Conservation (phyloP, 2,888 invertebrate genomes). For the Drosophila helvetica region DNA sequence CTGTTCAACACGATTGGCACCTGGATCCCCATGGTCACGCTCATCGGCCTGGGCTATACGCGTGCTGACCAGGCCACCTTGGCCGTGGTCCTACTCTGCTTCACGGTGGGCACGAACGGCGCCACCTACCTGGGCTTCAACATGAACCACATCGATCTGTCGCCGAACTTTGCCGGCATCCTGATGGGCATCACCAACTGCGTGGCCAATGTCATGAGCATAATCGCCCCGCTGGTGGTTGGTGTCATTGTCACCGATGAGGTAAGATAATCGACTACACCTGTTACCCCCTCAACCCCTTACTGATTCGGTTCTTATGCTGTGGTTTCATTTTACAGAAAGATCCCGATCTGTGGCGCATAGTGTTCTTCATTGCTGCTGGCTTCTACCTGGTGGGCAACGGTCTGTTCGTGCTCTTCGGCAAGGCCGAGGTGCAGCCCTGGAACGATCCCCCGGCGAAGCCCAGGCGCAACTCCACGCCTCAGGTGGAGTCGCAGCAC, state of each 20-base stretch:
- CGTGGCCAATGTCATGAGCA: constrained; percentile 90
- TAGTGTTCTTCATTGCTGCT: constrained; percentile 90
- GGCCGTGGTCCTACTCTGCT: constrained; percentile 88
- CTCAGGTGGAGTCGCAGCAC: constrained; percentile 80
- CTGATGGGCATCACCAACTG: constrained; percentile 93
- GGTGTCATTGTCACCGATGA: constrained; percentile 88
- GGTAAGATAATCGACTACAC: constrained; percentile 83
- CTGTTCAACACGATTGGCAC: constrained; percentile 86
- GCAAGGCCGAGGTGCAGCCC: constrained; percentile 87
- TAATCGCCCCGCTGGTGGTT: constrained; percentile 90
- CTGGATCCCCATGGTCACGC: constrained; percentile 88
- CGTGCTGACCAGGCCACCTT: constrained; percentile 80
- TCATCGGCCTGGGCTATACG: constrained; percentile 87
- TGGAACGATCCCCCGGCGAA: constrained; percentile 87
- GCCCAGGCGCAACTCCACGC: constrained; percentile 70
- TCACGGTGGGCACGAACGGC: constrained; percentile 91
- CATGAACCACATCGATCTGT: constrained; percentile 93
- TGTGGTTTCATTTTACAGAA: constrained; percentile 84
- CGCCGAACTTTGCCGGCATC: constrained; percentile 92
- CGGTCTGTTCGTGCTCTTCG: constrained; percentile 88
- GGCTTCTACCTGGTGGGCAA: constrained; percentile 89
- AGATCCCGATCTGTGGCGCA: constrained; percentile 88
- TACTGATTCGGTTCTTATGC: constrained; percentile 33
- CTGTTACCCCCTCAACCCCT: not conserved
- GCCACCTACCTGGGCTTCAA: constrained; percentile 91